Base-by-base conservation (phyloP, 2,888 invertebrate species). In the Ochlodes sylvanus region DNA sequence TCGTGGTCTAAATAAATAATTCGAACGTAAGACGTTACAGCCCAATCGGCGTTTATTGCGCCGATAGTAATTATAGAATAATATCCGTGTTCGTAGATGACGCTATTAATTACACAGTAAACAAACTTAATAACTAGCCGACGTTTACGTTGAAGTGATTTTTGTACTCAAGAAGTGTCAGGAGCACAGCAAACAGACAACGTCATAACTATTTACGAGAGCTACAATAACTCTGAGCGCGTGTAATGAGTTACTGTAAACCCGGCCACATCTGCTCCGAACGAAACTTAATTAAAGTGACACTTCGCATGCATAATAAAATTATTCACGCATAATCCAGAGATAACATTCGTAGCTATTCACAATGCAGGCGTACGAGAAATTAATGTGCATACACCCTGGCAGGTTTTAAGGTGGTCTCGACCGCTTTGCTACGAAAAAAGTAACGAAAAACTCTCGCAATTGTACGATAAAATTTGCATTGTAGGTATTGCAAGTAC, bases 271-370 rank as follows among this genome's bases (percentile, higher is more conserved):
- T 87, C 85, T 87, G 85, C 84, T 80, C 78, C 80, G 82, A 84
- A 88, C 88, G 86, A 89, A 90, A 89, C 88, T 89, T 90, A 90
- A 91, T 91, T 91, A 89, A 89, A 86, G 77, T 89, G 90, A 91
- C 89, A 89, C 87, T 86, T 80, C 78, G 84, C 85, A 85, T 86
- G 87, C 86, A 89, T 88, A 88, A 88, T 89, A 88, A 87, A 88
- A 89, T 89, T 88, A 89, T 88, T 89, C 88, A 88, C 84, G 85
- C 82, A 81, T 77, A 77, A 79, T 76, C 76, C 75, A 76, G 75
- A 81, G 77, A 79, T 79, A 76, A 73, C 73, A 75, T 72, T 75
- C 70, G 72, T 72, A 58, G 56, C 34, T 63, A 68, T 63, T 61
- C 61, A 67, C 67, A 67, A 67, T 67, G 67, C 67, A 47, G 44